Evolutionary conservation across 2,888 invertebrate genomes (phyloP).

Genomic region (Scaptodrosophila latifasciaeformis): DNA sequence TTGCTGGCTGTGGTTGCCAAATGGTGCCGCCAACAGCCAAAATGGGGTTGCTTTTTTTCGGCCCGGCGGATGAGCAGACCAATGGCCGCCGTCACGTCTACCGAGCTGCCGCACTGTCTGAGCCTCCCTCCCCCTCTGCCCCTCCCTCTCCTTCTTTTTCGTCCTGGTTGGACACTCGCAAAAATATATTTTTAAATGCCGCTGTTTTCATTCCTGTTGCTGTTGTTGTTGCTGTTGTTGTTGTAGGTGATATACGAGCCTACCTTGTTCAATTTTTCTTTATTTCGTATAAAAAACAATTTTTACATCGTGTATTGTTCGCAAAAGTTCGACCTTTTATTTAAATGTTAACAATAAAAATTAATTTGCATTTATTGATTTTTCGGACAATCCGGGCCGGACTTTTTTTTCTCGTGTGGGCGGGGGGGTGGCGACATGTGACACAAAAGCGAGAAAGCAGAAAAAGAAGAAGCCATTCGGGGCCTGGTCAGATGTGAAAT

Average conservation of each 20-base stretch:
- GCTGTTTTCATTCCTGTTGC: slow-evolving; percentile 28
- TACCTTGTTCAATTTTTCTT: no score
- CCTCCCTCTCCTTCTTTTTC: no score
- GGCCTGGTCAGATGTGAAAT: no score
- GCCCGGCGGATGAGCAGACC: no score
- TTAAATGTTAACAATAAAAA: slow-evolving; percentile 45
- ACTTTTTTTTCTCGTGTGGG: no score
- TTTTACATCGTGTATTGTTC: slow-evolving; percentile 30
- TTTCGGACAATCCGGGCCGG: no score
- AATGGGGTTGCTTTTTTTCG: not conserved
- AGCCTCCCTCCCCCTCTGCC: no score
- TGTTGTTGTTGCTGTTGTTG: slow-evolving; percentile 36
- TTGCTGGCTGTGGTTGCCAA: slow-evolving; percentile 2
- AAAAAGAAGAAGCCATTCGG: no score
- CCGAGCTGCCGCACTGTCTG: not conserved
- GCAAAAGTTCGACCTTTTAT: slow-evolving; percentile 39
- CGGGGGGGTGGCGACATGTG: no score
- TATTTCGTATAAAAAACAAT: not conserved
- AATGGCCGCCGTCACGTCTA: not conserved
- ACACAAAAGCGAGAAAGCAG: no score
- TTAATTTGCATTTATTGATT: slow-evolving; percentile 44
- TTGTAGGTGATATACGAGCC: slow-evolving; percentile 27
- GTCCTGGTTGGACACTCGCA: no score
- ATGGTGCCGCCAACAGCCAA: slow-evolving; percentile 6
- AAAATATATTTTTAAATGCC: slow-evolving; percentile 20